phyloP scores from a whole-genome alignment of 1,140 invertebrate genomes.

The Tetragonula clypearis region DNA sequence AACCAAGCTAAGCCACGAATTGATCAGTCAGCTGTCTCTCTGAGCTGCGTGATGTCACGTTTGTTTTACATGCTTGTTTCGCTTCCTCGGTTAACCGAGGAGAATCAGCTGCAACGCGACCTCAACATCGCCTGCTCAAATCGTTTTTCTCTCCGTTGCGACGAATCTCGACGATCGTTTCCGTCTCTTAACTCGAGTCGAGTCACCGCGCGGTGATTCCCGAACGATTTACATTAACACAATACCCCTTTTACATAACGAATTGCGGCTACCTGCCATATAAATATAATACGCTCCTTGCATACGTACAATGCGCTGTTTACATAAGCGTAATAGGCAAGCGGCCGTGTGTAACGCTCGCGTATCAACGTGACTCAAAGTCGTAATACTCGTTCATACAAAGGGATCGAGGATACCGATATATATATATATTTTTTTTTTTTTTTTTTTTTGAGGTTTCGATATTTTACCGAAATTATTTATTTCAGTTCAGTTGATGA shows the following conservation, averaged over 20 bases:
- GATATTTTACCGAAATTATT: too few relatives aligned
- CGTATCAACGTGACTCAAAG: constrained; percentile 4
- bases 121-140: too few relatives aligned
- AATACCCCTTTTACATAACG: constrained; percentile 62
- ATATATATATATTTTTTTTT: too few relatives aligned
- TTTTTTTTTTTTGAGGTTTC: too few relatives aligned
- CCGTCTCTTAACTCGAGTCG: constrained; percentile 14
- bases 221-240: constrained; percentile 48
- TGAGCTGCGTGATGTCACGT: too few relatives aligned
- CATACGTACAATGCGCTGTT: constrained; percentile 64
- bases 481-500: too few relatives aligned
- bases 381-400: not conserved
- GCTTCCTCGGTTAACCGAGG: too few relatives aligned
- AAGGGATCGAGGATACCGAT: too few relatives aligned
- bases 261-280: constrained; percentile 43
- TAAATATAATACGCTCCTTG: constrained; percentile 66
- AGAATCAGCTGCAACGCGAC: too few relatives aligned
- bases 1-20: too few relatives aligned
- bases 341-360: not conserved
- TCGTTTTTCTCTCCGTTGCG: not conserved
- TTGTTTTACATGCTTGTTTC: too few relatives aligned
- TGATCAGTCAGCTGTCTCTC: too few relatives aligned
- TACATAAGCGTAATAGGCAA: constrained; percentile 55
- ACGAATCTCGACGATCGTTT: not conserved
- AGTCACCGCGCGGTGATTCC: constrained; percentile 15